These are phyloP conservation scores for Onthophagus sagittarius DNA, from an alignment of 2,888 invertebrate genomes.

Conservation along the genomic window DNA sequence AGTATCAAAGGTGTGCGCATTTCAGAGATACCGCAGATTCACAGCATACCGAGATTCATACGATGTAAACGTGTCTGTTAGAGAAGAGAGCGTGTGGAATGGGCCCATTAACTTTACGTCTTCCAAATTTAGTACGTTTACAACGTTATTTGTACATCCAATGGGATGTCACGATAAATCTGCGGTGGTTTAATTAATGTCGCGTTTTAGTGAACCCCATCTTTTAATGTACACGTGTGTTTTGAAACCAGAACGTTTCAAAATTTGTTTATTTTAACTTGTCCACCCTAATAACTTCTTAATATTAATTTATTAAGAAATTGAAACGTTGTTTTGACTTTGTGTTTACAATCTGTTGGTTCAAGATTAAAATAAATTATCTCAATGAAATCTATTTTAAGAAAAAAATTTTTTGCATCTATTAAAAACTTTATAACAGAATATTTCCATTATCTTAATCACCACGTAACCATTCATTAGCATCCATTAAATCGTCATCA, in stretches of 20 bases:
- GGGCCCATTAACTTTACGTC: neutral
- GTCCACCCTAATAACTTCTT: neutral
- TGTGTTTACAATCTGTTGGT: neutral
- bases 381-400: too few species aligned
- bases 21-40: neutral
- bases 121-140: neutral
- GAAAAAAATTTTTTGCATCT: too few species aligned
- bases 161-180: neutral
- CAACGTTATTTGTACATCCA: neutral
- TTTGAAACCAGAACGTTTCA: neutral
- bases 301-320: neutral
- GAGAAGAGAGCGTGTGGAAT: neutral
- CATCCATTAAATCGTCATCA: too few species aligned
- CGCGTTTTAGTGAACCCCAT: neutral
- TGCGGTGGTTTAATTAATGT: neutral
- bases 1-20: neutral
- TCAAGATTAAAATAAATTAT: too few species aligned
- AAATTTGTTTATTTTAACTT: neutral
- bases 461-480: too few species aligned
- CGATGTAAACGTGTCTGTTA: neutral
- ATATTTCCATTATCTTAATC: too few species aligned
- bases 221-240: neutral
- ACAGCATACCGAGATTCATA: neutral
- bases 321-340: neutral
- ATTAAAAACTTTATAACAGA: too few species aligned